These are phyloP conservation scores for Helicoverpa assulta DNA, from an alignment of 2,888 invertebrate species.

Conservation along the genomic window DNA sequence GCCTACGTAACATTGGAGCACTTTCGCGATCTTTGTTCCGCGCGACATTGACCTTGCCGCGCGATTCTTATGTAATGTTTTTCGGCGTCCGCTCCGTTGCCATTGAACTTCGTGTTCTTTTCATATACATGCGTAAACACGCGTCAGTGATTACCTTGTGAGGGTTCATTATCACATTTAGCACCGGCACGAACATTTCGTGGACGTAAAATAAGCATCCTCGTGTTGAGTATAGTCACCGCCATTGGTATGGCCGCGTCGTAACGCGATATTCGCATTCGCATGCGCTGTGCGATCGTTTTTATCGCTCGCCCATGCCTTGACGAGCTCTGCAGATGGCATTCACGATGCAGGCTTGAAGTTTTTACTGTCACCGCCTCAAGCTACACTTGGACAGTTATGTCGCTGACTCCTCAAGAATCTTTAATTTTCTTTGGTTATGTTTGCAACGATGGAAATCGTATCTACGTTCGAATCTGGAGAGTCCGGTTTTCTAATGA, in stretches of 20 bases:
- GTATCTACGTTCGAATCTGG: conserved; percentile 52
- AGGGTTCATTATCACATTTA: conserved; percentile 74
- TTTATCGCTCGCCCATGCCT: conserved; percentile 78
- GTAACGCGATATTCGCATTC: conserved; percentile 79
- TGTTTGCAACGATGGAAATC: conserved; percentile 66
- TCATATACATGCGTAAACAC: conserved; percentile 72
- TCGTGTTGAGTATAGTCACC: conserved; percentile 63
- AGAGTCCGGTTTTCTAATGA: conserved; percentile 64
- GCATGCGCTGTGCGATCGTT: conserved; percentile 79
- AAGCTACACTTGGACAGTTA: conserved; percentile 76
- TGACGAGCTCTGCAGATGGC: conserved; percentile 79
- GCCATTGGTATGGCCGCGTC: conserved; percentile 73
- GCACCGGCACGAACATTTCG: conserved; percentile 62
- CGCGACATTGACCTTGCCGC: conserved; percentile 86
- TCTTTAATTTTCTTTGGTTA: conserved; percentile 72
- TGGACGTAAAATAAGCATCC: conserved; percentile 59
- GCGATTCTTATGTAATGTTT: conserved; percentile 80
- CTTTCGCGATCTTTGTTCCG: conserved; percentile 88
- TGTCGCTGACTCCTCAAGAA: conserved; percentile 74
- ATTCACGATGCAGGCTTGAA: conserved; percentile 76
- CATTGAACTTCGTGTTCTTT: conserved; percentile 76
- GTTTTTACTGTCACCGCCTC: conserved; percentile 77
- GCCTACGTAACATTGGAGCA: conserved; percentile 82
- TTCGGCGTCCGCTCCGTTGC: conserved; percentile 81
- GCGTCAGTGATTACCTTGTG: conserved; percentile 69